Conservation (phyloP, 2,113 vertebrate genomes). For the Eudyptes chrysolophus region DNA sequence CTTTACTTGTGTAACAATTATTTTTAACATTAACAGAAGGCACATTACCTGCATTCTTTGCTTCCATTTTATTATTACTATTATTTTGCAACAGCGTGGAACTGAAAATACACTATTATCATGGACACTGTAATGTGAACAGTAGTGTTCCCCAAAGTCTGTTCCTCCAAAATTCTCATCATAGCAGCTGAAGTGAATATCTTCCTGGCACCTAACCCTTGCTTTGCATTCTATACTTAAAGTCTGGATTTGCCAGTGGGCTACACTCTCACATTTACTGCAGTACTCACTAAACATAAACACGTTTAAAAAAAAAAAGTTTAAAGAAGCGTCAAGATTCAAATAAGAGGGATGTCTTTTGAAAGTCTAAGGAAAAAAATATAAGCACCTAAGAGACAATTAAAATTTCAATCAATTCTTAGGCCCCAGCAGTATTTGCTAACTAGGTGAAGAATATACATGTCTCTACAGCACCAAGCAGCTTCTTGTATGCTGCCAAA, state of each 20-base stretch:
- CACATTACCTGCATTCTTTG: background rate
- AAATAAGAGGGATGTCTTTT: background rate
- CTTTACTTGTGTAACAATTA: background rate
- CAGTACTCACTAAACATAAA: background rate
- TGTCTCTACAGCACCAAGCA: background rate
- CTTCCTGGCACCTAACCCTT: background rate
- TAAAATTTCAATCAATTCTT: slow-evolving; percentile 37
- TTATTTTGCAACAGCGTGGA: background rate
- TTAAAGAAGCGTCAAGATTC: background rate
- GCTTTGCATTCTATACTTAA: background rate
- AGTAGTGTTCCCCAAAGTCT: background rate
- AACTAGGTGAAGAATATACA: background rate
- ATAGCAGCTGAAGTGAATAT: background rate
- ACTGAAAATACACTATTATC: background rate
- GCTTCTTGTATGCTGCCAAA: background rate
- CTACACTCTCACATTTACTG: background rate
- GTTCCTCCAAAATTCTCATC: background rate
- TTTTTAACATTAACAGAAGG: background rate
- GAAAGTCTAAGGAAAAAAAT: background rate
- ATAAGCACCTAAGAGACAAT: background rate
- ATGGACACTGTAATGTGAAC: background rate
- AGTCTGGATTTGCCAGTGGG: background rate
- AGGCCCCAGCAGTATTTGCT: slow-evolving; percentile 7
- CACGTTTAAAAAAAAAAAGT: background rate
- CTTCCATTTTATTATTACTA: background rate